A percentile compares a stretch with the other conserved stretches of the same genome.
These are phyloP conservation scores for Scatophagus argus DNA, from an alignment of 2,113 vertebrate species.

Conservation along the genomic window DNA sequence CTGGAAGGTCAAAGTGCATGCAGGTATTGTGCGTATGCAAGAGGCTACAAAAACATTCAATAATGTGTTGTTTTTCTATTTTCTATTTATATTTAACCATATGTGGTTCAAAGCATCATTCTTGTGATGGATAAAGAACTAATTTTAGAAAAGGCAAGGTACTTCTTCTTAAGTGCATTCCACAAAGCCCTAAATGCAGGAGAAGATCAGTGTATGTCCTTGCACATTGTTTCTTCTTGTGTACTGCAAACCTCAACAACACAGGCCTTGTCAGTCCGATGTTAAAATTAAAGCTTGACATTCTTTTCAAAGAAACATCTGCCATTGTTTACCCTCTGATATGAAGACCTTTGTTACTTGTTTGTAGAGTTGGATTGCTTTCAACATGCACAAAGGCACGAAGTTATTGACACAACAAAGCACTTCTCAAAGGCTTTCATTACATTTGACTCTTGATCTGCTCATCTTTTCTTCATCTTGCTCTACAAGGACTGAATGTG, in stretches of 20 bases:
- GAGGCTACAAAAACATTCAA: background rate
- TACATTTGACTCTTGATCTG: background rate
- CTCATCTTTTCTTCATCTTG: background rate
- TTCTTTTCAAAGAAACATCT: background rate
- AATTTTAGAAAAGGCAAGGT: too few species aligned
- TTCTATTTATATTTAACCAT: too few species aligned
- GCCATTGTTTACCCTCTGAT: background rate
- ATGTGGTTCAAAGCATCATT: background rate
- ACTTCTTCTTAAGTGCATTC: background rate
- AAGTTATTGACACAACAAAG: background rate
- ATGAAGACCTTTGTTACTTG: background rate
- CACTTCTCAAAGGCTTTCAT: background rate
- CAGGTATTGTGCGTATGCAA: background rate
- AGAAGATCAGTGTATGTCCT: background rate
- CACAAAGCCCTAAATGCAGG: background rate
- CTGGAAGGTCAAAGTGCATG: background rate
- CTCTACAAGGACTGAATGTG: too few species aligned
- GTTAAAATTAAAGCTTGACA: background rate
- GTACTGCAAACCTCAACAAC: background rate
- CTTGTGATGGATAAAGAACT: background rate
- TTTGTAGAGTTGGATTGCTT: background rate
- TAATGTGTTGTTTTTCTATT: background rate
- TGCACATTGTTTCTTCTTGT: background rate
- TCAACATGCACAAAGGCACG: background rate
- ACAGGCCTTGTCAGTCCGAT: background rate